Base-by-base conservation (phyloP, 2,797 vertebrate genomes). In the Agapornis canus region DNA sequence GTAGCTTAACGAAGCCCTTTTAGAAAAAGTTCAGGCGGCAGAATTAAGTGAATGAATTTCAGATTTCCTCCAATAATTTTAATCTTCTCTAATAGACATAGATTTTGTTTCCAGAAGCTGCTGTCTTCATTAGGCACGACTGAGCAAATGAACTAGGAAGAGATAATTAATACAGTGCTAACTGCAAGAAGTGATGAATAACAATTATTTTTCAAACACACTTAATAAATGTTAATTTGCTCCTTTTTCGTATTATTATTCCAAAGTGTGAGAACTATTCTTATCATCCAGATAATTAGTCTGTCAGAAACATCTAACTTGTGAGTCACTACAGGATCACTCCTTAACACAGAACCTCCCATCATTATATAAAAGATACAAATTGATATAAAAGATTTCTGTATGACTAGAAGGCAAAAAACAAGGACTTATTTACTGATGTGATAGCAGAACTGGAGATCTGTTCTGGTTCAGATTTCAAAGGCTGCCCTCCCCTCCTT, bases 81-180 rank as follows among this genome's bases (percentile, higher is more conserved):
- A 79, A 93, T 89, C 79, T 94, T 64, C 61, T 90, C 82, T 54
- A 79, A 61, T 14, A 96, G 56, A 47, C 16, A 47, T 16, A 56
- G 60, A 39, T 84, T 95, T 82, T 92, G 43, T 87, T 97, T 95
- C 80, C 76, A 94, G 89, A 97, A 95, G 72, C 56, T 82, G 91
- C 91, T 73, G 71, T 88, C 57, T 80, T 91, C 72, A 80, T 91
- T 92, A 95, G 91, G 45, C 60, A 52, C 4, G 10, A 91, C 40
- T 77, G 79, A 92, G 76, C 51, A 96, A 96, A 96, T 86, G 83
- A 96, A 93, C 94, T 86, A 82, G 82, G 75, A 73, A 96, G 85
- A 93, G 88, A 88, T 95, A 96, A 97, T 97, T 94, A 97, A 94
- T 91, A 78, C 57, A 63, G 29, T 84, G 51, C 39, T 82, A 90